Evolutionary conservation across 2,797 vertebrate species (phyloP), one percentile per base, ranked within the genome.

Genomic region (Echiichthys vipera): DNA sequence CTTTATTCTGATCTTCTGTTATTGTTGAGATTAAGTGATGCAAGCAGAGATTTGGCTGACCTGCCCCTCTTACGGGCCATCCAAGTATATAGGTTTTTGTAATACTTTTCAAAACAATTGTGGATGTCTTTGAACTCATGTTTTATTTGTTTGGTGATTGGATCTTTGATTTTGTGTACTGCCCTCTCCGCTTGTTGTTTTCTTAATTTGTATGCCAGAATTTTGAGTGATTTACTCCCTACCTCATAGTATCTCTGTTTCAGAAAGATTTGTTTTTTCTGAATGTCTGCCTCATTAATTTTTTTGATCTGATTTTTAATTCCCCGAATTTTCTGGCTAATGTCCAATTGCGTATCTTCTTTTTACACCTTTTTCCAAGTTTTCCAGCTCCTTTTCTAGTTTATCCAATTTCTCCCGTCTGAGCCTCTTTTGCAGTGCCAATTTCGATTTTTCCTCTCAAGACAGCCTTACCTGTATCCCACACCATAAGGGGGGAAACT

Each of bases 61-160:
- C 7, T 12, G 5, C 25, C 7, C 25, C n/a, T 49, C 5, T 53
- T 24, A 7, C 5, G 2, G 12, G 5, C 14, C 14, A 12, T 24
- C 22, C 2, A 18, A 14, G 36, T 2, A 17, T 65, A 42, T 10
- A 47, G 2, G 2, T 68, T 47, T 37, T 57, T 46, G 12, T 68
- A 68, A 15, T 37, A 57, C 3, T 55, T 53, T 42, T 65, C 37
- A 42, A 65, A 67, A 46, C 50, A 66, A 17, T 4, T 67, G 0
- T 13, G 29, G 27, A 46, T 66, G 3, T n/a, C 27, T 5, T 34
- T 5, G 0, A 36, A 22, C 1, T 56, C 30, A 45, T 13, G 14
- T 15, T 30, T 29, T 1, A 43, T 6, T 45, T 34, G n/a, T 55
- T 56, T 67, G 4, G 65, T 50, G 3, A 14, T 12, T 39, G 32